Evolutionary conservation across 2,797 vertebrate genomes (phyloP).

Genomic region (Acipenser ruthenus): DNA sequence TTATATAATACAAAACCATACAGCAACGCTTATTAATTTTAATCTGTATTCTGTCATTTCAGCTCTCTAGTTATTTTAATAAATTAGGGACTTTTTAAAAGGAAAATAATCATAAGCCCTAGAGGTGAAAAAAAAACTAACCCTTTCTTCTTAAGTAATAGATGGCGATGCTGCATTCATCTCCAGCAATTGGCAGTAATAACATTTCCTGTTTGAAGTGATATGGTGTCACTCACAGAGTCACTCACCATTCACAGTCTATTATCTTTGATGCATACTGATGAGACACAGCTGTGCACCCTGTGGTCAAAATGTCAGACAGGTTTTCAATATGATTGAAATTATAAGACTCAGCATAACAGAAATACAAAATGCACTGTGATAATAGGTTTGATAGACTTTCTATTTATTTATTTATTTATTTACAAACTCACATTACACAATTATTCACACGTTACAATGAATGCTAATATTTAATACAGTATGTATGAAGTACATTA

Average conservation of each 20-base stretch:
- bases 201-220: slow-evolving; percentile 8
- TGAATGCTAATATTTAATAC: too few relatives aligned
- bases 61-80: background rate
- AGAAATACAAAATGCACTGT: background rate
- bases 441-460: too few relatives aligned
- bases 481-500: too few relatives aligned
- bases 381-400: too few relatives aligned
- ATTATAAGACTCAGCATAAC: background rate
- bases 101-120: background rate
- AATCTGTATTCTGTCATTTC: too few relatives aligned
- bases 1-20: too few relatives aligned
- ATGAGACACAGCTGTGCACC: slow-evolving; percentile 3
- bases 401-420: too few relatives aligned
- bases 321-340: slow-evolving; percentile 7
- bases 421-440: too few relatives aligned
- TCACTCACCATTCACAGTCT: background rate
- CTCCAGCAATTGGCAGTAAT: slow-evolving; percentile 6
- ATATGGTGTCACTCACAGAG: slow-evolving; percentile 2
- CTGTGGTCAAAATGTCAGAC: slow-evolving; percentile 5
- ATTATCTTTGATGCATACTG: background rate
- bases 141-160: background rate
- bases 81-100: background rate
- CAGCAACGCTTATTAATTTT: too few relatives aligned
- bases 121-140: background rate
- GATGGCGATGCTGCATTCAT: background rate